A percentile compares a stretch with the other conserved stretches of the same genome.
These are phyloP conservation scores for Luffia ferchaultella DNA, from an alignment of 2,888 invertebrate genomes.

Conservation along the genomic window DNA sequence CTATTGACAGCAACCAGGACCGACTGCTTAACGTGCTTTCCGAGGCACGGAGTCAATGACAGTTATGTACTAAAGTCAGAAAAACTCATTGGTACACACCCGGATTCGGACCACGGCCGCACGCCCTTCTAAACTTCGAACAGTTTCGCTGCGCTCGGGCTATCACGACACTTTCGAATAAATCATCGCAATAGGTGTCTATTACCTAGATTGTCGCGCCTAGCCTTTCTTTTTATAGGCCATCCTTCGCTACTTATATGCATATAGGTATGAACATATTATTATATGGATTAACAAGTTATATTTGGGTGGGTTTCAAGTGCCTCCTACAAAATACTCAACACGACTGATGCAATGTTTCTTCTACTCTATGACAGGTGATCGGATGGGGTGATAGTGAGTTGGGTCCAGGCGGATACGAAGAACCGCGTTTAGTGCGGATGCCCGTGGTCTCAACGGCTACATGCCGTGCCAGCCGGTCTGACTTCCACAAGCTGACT, in stretches of 20 bases:
- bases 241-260: background rate
- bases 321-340: background rate
- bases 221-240: no score
- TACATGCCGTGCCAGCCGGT: constrained; percentile 59
- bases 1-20: no score
- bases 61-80: no score
- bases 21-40: no score
- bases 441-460: constrained; percentile 65
- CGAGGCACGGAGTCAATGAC: no score
- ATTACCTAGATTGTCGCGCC: no score
- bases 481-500: constrained; percentile 50
- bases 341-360: background rate
- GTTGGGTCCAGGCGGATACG: constrained; percentile 39
- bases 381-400: constrained; percentile 70
- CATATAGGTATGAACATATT: background rate
- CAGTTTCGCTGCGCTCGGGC: no score
- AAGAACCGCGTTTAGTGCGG: constrained; percentile 57
- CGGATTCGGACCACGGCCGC: no score
- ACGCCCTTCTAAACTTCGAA: no score
- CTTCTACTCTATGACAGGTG: constrained; percentile 30
- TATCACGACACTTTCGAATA: no score
- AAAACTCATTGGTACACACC: no score
- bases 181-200: no score
- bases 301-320: background rate
- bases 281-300: background rate